These are phyloP conservation scores for Apocheima hispidaria DNA, from an alignment of 2,888 invertebrate genomes.

Conservation along the genomic window DNA sequence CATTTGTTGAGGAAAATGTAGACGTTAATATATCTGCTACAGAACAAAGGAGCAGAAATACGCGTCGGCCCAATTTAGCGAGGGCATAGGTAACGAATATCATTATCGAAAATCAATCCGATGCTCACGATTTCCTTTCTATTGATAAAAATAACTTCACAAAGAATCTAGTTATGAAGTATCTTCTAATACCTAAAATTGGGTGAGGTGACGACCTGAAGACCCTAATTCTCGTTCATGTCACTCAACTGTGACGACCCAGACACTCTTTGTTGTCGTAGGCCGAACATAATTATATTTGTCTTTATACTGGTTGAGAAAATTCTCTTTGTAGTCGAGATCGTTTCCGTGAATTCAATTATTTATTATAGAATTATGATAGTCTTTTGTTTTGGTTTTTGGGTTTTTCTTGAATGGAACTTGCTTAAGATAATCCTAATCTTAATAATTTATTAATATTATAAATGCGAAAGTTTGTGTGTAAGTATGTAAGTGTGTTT, in stretches of 20 bases:
- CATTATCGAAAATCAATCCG: too few relatives aligned
- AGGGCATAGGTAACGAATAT: too few relatives aligned
- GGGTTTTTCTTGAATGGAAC: neutral
- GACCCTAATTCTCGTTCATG: conserved; percentile 27
- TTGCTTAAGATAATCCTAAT: too few relatives aligned
- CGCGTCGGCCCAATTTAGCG: too few relatives aligned
- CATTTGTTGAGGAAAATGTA: too few relatives aligned
- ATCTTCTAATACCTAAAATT: neutral
- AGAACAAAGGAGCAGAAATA: too few relatives aligned
- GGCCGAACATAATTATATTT: conserved; percentile 22
- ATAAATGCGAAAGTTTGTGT: too few relatives aligned
- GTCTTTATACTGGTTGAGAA: neutral
- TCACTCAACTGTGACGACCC: conserved; percentile 36
- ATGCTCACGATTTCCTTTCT: too few relatives aligned
- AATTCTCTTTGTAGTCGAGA: conserved; percentile 20
- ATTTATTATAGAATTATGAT: neutral
- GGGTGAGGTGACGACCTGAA: neutral
- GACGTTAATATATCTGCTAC: too few relatives aligned
- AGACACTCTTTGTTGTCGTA: conserved; percentile 39
- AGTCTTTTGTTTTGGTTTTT: neutral
- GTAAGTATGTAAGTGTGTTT: too few relatives aligned
- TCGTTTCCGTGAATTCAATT: conserved; percentile 7
- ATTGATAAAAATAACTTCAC: too few relatives aligned
- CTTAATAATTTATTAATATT: too few relatives aligned
- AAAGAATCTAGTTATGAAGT: neutral